A percentile compares a stretch with the other conserved stretches of the same genome.
phyloP scores from a whole-genome alignment of 1,140 invertebrate species.

The Venustaconcha ellipsiformis region DNA sequence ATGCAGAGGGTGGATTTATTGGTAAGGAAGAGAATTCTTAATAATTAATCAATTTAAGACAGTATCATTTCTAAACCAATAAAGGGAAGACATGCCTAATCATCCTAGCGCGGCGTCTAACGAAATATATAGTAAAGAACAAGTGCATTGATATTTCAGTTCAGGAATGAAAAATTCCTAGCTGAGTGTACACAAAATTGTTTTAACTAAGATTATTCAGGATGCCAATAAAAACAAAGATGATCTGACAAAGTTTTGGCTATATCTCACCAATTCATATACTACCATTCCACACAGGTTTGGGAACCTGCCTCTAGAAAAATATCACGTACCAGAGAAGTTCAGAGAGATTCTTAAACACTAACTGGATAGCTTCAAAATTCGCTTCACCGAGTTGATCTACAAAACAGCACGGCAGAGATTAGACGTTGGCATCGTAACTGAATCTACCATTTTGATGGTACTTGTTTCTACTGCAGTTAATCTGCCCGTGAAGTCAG shows the following conservation, averaged over 20 bases:
- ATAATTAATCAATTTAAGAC: conserved; percentile 12
- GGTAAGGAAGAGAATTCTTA: conserved; percentile 2
- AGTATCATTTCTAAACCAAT: conserved; percentile 6
- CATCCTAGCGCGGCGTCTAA: conserved; percentile 1
- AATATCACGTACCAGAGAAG: conserved; percentile 20
- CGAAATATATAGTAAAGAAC: neutral
- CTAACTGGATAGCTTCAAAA: conserved; percentile 14
- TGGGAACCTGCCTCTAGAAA: conserved; percentile 12
- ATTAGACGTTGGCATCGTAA: conserved; percentile 21
- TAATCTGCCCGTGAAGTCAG: conserved; percentile 15
- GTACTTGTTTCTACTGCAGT: conserved; percentile 12
- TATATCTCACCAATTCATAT: conserved; percentile 19
- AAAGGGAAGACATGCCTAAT: conserved; percentile 2
- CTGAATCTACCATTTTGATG: conserved; percentile 18
- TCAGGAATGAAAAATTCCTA: conserved; percentile 19
- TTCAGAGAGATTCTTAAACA: neutral
- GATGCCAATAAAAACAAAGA: conserved; percentile 20
- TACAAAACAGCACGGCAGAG: conserved; percentile 31
- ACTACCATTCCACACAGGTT: conserved; percentile 17
- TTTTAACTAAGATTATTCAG: conserved; percentile 14
- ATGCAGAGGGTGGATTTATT: conserved; percentile 1
- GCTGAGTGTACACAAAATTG: conserved; percentile 14
- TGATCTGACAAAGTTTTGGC: conserved; percentile 25
- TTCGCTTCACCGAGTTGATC: conserved; percentile 16
- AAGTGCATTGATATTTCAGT: conserved; percentile 25